phyloP scores from a whole-genome alignment of 2,797 vertebrate species.

The Dipus sagitta region DNA sequence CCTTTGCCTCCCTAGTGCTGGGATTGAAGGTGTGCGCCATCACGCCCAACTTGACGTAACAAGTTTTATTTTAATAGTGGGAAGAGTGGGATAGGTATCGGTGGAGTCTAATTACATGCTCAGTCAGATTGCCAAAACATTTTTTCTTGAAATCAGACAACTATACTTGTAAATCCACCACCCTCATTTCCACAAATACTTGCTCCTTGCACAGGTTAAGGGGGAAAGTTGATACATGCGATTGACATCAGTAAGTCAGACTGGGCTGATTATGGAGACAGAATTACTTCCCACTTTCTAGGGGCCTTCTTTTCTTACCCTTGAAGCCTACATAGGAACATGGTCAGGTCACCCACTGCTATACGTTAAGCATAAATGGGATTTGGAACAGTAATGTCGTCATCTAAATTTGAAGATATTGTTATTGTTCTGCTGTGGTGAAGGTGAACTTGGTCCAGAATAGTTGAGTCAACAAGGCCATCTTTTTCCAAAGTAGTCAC shows the following conservation, averaged over 20 bases:
- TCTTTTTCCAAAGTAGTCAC: not conserved
- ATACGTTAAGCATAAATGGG: not conserved
- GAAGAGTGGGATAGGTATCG: not conserved
- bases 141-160: conserved; percentile 20
- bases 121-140: not conserved
- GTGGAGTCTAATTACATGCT: not conserved
- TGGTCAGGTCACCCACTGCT: not conserved
- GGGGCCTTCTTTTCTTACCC: not conserved
- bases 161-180: conserved; percentile 22
- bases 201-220: not conserved
- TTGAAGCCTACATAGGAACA: not conserved
- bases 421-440: not conserved
- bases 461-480: not conserved
- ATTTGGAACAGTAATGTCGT: not conserved
- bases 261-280: not conserved
- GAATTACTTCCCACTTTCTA: not conserved
- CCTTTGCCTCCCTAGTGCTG: too few species aligned
- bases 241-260: not conserved
- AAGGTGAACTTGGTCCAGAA: not conserved
- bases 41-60: too few species aligned
- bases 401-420: not conserved
- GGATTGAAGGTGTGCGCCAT: too few species aligned
- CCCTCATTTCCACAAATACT: not conserved
- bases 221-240: not conserved
- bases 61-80: conserved; percentile 15